Evolutionary conservation across 2,113 vertebrate genomes (phyloP), one percentile per base, ranked within the genome.

Genomic region (Uria aalge): DNA sequence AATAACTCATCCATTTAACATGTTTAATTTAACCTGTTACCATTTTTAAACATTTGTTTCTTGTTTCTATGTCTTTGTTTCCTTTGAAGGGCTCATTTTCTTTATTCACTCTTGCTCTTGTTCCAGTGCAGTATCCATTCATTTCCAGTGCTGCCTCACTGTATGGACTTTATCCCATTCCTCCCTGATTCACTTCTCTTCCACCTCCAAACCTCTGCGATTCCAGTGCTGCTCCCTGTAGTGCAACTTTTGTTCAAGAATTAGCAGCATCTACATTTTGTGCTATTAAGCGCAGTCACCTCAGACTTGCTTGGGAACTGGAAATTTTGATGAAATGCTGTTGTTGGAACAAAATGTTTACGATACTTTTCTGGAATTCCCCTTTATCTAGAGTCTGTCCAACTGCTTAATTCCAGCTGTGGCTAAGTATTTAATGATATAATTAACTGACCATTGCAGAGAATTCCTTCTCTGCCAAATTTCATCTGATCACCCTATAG

Each of bases 361-460:
- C 2, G 12, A 18, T 38, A 16, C 4, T 80, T 68, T 67, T 74
- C 73, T 91, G 91, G 91, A 96, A 66, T 78, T 94, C 64, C 91
- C 91, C 94, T 75, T 84, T 71, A 75, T 81, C 83, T 75, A 91
- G 34, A 85, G 32, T 45, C n/a, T 60, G n/a, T 93, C 89, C 86
- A 84, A 29, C 36, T 78, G 40, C 41, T 56, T 59, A 67, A 81
- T 66, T 84, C 47, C 62, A 93, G 43, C 79, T 91, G 56, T 72
- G 60, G 64, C 53, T 34, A 89, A 81, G 52, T 48, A 64, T 63
- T 62, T 80, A 71, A 57, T 52, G 29, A 29, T 29, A 66, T 34
- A 53, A 82, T 94, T 90, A 93, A 62, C 53, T 88, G n/a, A 32
- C 40, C 23, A 15, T 67, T 74, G 45, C 3, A 11, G 57, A 76